These are phyloP conservation scores for Pterobdella sp. DNA, from an alignment of 2,888 invertebrate species.

Conservation along the genomic window DNA sequence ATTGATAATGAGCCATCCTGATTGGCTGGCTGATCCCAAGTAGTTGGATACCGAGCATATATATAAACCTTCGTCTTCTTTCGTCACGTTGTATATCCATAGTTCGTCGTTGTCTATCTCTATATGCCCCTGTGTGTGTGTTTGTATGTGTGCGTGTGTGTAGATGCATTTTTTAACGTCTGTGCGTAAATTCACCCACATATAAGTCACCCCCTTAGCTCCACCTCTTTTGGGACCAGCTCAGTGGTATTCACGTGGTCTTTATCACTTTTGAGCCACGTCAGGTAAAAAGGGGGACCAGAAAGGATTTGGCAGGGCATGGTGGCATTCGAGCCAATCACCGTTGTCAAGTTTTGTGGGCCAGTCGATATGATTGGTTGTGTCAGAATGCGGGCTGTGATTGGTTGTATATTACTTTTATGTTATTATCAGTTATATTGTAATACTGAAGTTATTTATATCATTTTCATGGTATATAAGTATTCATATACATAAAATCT, in stretches of 20 bases:
- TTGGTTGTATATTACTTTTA: neutral
- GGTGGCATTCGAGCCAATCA: slow-evolving; percentile 64
- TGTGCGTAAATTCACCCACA: neutral
- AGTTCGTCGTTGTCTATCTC: neutral
- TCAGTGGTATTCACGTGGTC: slow-evolving; percentile 41
- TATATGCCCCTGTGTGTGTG: slow-evolving; percentile 8
- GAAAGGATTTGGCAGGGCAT: slow-evolving; percentile 76
- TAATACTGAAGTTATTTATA: too few relatives aligned
- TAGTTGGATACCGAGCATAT: slow-evolving; percentile 18
- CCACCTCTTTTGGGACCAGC: neutral
- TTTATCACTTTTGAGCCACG: slow-evolving; percentile 62
- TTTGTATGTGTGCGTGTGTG: slow-evolving; percentile 23
- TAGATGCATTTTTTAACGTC: slow-evolving; percentile 2
- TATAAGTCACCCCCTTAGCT: neutral
- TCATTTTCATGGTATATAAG: too few relatives aligned
- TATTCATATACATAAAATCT: too few relatives aligned
- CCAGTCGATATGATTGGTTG: slow-evolving; percentile 66
- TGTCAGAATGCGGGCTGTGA: slow-evolving; percentile 25
- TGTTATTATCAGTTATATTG: too few relatives aligned
- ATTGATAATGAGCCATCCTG: slow-evolving; percentile 25
- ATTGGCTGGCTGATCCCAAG: neutral
- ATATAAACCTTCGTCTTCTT: slow-evolving; percentile 28
- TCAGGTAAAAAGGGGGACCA: slow-evolving; percentile 73
- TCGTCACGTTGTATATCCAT: slow-evolving; percentile 15
- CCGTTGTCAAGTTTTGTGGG: slow-evolving; percentile 69